Conservation (phyloP, 2,888 invertebrate species). For the Chaetoderma sp. region DNA sequence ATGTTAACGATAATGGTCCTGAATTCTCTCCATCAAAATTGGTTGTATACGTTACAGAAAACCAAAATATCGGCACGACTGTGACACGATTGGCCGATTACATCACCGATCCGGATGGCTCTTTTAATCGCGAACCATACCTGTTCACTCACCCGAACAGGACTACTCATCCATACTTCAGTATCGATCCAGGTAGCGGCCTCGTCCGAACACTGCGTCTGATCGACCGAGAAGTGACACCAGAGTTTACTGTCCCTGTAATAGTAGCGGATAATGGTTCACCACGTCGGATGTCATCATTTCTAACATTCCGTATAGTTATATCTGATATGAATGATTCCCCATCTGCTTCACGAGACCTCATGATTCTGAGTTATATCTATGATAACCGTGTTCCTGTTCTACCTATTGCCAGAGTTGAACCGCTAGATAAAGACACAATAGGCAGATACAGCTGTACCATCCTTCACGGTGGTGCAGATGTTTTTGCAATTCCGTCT, state of each 20-base stretch:
- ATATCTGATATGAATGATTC: constrained; percentile 92
- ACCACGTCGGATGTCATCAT: constrained; percentile 82
- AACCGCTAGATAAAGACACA: constrained; percentile 92
- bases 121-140: constrained; percentile 92
- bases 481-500: constrained; percentile 75
- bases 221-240: constrained; percentile 85
- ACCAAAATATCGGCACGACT: constrained; percentile 38
- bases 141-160: constrained; percentile 78
- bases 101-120: constrained; percentile 82
- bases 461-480: constrained; percentile 58
- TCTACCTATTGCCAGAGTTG: constrained; percentile 90
- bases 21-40: constrained; percentile 77
- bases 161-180: constrained; percentile 79
- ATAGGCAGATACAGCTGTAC: constrained; percentile 90
- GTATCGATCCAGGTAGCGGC: constrained; percentile 84
- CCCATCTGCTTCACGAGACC: constrained; percentile 85
- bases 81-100: constrained; percentile 47
- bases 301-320: constrained; percentile 78
- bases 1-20: constrained; percentile 95
- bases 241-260: constrained; percentile 81
- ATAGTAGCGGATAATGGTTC: constrained; percentile 89
- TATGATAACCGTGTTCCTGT: constrained; percentile 73
- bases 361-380: constrained; percentile 81
- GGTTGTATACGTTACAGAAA: constrained; percentile 50
- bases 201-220: constrained; percentile 82